Base-by-base conservation (phyloP, 2,113 vertebrate species). In the Galbula dea region DNA sequence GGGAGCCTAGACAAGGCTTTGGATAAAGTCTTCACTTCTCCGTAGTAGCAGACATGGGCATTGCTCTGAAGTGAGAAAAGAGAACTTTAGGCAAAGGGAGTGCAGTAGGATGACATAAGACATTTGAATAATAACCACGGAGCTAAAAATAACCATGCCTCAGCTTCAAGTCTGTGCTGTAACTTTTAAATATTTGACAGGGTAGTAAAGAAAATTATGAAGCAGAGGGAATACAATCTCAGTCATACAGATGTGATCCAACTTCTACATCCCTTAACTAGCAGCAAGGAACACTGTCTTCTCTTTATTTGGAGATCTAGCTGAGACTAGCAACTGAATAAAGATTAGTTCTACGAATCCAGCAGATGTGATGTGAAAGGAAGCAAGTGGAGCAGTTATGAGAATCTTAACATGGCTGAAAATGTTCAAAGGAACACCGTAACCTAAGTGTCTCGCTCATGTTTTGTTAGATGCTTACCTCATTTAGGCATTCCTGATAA, bases 1-100 rank as follows among this genome's bases (percentile, higher is more conserved):
- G 32, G 66, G 49, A 75, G 30, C 32, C 62, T 67, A 73, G 77
- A 48, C 12, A 48, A 87, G 46, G 7, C 32, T 72, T 88, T 69
- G 49, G 26, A 72, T 86, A 49, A 94, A 90, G 48, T 55, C 55
- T 85, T 93, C 48, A 19, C 68, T 90, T 59, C 22, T 75, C 59
- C 3, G 19, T 51, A 49, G n/a, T 17, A 62, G 67, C 3, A 89
- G 62, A 58, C 15, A 4, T 66, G 36, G 17, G 24, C 36, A 36
- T 48, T 59, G 30, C 57, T 82, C 4, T 71, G 77, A 63, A 86
- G 39, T 1, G 4, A 71, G 65, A 52, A 46, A 75, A 90, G 23
- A 48, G 36, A 55, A 68, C 74, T 92, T 86, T 29, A 63, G 37
- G 37, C 77, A n/a, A 66, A 74, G 55, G 68, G 14, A 34, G 36